These are phyloP conservation scores for Coregonus clupeaformis DNA, from an alignment of 2,113 vertebrate species.

Conservation along the genomic window DNA sequence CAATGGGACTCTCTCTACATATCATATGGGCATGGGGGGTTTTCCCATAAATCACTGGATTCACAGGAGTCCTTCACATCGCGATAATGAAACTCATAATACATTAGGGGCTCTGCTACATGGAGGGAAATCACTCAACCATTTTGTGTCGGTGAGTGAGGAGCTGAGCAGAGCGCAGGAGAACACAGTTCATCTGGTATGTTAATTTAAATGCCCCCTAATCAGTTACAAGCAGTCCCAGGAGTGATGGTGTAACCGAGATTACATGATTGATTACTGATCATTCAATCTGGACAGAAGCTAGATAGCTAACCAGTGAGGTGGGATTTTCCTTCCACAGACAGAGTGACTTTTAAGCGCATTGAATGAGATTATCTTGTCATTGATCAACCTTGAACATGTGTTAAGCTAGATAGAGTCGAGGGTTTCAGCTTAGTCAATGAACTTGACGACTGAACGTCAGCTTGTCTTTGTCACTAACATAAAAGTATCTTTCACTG, in stretches of 20 bases:
- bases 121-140: slow-evolving; percentile 29
- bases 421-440: neutral
- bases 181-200: slow-evolving; percentile 50
- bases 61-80: neutral
- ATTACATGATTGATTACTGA: slow-evolving; percentile 26
- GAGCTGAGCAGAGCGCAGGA: neutral
- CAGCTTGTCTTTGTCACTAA: neutral
- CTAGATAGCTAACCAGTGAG: neutral
- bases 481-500: neutral
- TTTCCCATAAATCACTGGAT: slow-evolving; percentile 37
- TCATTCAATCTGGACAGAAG: slow-evolving; percentile 15
- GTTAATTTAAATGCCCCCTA: slow-evolving; percentile 51
- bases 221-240: slow-evolving; percentile 30
- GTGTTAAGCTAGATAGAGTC: neutral
- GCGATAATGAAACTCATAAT: slow-evolving; percentile 46
- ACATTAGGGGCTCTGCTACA: slow-evolving; percentile 33
- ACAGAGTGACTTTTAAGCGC: neutral
- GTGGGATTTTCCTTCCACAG: neutral
- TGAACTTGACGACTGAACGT: neutral
- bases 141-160: neutral
- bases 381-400: neutral
- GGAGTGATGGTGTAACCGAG: slow-evolving; percentile 10
- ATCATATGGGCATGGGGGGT: neutral
- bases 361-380: neutral
- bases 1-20: slow-evolving; percentile 29